phyloP scores from a whole-genome alignment of 2,113 vertebrate species.

The Elanoides forficatus region DNA sequence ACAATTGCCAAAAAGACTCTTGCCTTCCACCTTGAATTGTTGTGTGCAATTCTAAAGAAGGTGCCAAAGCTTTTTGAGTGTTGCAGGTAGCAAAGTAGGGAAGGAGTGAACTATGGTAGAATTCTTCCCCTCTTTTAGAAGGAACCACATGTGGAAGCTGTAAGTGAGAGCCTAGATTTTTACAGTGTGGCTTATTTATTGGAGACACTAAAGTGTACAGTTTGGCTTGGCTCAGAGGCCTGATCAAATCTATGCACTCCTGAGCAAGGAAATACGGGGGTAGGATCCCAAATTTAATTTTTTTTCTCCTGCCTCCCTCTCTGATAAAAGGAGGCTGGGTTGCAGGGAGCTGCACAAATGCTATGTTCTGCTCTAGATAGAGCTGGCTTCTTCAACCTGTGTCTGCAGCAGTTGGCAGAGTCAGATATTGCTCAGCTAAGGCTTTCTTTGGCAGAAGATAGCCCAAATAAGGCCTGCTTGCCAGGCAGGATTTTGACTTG shows the following conservation, averaged over 20 bases:
- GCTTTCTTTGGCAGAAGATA: neutral
- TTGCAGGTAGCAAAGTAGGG: slow-evolving; percentile 71
- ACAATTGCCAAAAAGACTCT: slow-evolving; percentile 76
- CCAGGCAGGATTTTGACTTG: neutral
- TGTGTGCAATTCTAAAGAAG: slow-evolving; percentile 85
- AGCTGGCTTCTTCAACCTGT: neutral
- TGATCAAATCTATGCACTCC: slow-evolving; percentile 30
- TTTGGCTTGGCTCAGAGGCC: slow-evolving; percentile 49
- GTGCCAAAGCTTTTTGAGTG: slow-evolving; percentile 92
- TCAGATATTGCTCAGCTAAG: neutral
- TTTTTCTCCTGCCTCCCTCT: neutral
- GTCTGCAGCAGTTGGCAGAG: neutral
- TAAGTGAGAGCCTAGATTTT: slow-evolving; percentile 65
- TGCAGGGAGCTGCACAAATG: neutral
- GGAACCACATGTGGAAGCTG: neutral
- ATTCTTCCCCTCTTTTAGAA: neutral
- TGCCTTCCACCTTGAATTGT: slow-evolving; percentile 70
- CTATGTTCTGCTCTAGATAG: slow-evolving; percentile 16
- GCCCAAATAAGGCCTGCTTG: neutral
- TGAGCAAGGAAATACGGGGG: neutral
- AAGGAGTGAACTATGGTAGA: neutral
- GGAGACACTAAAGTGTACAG: slow-evolving; percentile 80
- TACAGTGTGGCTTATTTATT: slow-evolving; percentile 79
- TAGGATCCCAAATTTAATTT: neutral
- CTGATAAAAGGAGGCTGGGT: neutral